Evolutionary conservation across 1,140 invertebrate species (phyloP), one percentile per base, ranked within the genome.

Genomic region (Acromyrmex echinatior): DNA sequence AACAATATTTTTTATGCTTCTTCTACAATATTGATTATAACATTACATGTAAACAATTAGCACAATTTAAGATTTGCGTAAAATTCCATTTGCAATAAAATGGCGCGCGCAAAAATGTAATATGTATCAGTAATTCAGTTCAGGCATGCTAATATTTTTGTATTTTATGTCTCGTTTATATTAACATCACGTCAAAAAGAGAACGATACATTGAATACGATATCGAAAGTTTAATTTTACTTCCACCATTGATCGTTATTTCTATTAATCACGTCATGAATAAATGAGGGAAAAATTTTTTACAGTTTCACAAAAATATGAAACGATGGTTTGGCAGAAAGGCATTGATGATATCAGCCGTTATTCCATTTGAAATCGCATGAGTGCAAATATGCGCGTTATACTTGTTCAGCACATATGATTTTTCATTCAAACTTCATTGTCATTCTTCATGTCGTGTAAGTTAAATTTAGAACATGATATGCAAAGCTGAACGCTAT

Each of bases 401-500:
- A 18, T 9, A 62, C 14, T 21, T 21, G n/a, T 39, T n/a, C 35
- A 31, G 18, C 68, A 21, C 39, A 21, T 39, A 35, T 62, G n/a
- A 84, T 31, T 62, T 84, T 84, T 84, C 70, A 76, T 84, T 62
- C 49, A 49, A 76, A 84, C 74, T 84, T 84, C 35, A 76, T 76
- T 84, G 80, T 84, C 39, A 84, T 74, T n/a, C 56, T 16, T 21
- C 18, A 12, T 9, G 80, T 39, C 21, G 7, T 14, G 16, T 21
- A 62, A 60, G 6, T 49, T 28, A 74, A 84, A 84, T 76, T 84
- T 84, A 35, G 56, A 45, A 74, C 39, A 16, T 18, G 7, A 21
- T 25, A 49, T 35, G 14, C 35, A 31, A 49, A 73, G 21, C 21
- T 14, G 3, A 35, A 35, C 12, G 16, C 1, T 10, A n/a, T 31